A percentile compares a stretch with the other conserved stretches of the same genome.
These are phyloP conservation scores for Allophyes oxyacanthae DNA, from an alignment of 2,888 invertebrate genomes.

Conservation along the genomic window DNA sequence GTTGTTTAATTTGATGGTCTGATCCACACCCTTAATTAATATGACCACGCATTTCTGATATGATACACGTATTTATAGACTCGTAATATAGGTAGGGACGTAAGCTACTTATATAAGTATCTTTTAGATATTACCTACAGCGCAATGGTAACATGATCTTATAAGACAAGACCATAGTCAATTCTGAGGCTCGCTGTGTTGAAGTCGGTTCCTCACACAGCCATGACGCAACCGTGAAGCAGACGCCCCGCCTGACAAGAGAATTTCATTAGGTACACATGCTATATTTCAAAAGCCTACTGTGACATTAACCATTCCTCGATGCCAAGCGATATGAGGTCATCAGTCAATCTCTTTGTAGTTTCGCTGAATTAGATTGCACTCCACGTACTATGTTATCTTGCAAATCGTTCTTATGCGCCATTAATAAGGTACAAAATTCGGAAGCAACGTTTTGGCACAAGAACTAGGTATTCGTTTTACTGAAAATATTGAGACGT, in stretches of 20 bases:
- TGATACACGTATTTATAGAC: no score
- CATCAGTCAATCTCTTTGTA: conserved; percentile 77
- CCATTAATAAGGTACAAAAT: conserved; percentile 23
- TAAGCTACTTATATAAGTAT: conserved; percentile 1
- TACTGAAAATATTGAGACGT: conserved; percentile 44
- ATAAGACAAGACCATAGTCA: conserved; percentile 65
- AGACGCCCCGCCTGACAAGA: conserved; percentile 57
- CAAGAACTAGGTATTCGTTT: conserved; percentile 33
- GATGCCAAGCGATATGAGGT: conserved; percentile 78
- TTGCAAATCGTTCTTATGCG: conserved; percentile 21
- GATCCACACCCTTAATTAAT: no score
- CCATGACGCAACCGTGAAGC: conserved; percentile 52
- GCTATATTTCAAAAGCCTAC: conserved; percentile 77
- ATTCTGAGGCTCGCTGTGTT: conserved; percentile 57
- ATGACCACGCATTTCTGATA: no score
- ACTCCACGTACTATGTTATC: conserved; percentile 28
- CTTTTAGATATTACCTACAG: conserved; percentile 13
- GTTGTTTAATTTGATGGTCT: no score
- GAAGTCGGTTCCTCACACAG: conserved; percentile 53
- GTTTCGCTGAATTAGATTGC: conserved; percentile 62
- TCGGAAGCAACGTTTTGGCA: conserved; percentile 20
- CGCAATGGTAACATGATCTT: conserved; percentile 42
- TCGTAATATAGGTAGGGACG: no score
- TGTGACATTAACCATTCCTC: conserved; percentile 81
- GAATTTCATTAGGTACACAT: conserved; percentile 67